Evolutionary conservation across 2,113 vertebrate genomes (phyloP).

Genomic region (Myxocyprinus asiaticus): DNA sequence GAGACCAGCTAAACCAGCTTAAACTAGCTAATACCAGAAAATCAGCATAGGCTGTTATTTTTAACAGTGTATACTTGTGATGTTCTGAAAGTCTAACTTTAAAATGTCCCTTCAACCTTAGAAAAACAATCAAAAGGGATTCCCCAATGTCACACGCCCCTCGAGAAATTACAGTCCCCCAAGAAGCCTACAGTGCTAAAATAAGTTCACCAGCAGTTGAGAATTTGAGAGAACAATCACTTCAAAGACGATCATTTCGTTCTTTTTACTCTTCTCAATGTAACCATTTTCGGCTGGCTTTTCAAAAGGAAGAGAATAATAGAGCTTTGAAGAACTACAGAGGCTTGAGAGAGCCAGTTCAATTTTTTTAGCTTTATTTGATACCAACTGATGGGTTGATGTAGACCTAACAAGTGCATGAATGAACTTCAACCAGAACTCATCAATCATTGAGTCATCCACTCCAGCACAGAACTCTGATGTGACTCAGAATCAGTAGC

Average conservation of each 20-base stretch:
- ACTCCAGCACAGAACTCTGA: conserved; percentile 10
- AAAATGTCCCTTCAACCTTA: neutral
- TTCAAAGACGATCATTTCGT: conserved; percentile 19
- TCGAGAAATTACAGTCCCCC: conserved; percentile 45
- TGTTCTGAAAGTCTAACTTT: no score
- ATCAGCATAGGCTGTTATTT: no score
- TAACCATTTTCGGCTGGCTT: conserved; percentile 41
- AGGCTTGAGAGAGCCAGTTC: conserved; percentile 48
- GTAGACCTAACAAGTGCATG: conserved; percentile 55
- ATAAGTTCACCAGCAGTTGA: conserved; percentile 41
- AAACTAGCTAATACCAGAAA: no score
- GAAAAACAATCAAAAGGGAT: neutral
- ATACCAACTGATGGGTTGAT: conserved; percentile 69
- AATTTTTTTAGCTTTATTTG: conserved; percentile 59
- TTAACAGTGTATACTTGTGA: no score
- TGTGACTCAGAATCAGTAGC: conserved; percentile 29
- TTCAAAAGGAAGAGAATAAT: conserved; percentile 48
- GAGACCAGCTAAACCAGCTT: no score
- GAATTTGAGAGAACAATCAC: conserved; percentile 43
- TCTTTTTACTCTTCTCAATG: conserved; percentile 23
- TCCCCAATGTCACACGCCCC: neutral
- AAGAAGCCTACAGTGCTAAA: conserved; percentile 48
- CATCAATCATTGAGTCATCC: conserved; percentile 18
- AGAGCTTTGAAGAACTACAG: conserved; percentile 48
- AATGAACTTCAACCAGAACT: neutral